phyloP scores from a whole-genome alignment of 2,113 vertebrate genomes.

The Cichladusa arquata region DNA sequence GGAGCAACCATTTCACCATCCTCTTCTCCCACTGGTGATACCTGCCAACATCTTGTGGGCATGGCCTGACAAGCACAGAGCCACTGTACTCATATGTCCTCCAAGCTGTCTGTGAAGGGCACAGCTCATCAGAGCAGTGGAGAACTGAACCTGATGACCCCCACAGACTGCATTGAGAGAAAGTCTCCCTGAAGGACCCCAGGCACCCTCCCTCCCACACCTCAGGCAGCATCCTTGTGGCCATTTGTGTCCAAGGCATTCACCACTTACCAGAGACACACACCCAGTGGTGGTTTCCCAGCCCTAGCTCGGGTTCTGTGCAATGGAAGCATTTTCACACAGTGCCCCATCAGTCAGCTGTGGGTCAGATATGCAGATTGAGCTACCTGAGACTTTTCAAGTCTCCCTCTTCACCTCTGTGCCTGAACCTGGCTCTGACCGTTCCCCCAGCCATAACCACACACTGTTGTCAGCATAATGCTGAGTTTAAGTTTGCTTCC shows the following conservation, averaged over 20 bases:
- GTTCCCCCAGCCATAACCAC: neutral
- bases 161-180: neutral
- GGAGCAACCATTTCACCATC: neutral
- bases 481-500: neutral
- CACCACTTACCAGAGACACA: rapidly evolving
- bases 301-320: neutral
- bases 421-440: neutral
- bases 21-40: neutral
- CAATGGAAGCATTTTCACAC: neutral
- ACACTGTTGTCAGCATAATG: neutral
- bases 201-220: neutral
- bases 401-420: neutral
- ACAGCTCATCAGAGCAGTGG: neutral
- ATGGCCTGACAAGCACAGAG: neutral
- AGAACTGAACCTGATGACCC: neutral
- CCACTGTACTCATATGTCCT: neutral
- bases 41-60: neutral
- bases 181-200: neutral
- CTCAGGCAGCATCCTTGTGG: neutral
- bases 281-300: neutral
- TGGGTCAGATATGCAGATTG: neutral
- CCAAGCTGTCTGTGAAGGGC: neutral
- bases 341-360: neutral
- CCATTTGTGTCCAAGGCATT: neutral
- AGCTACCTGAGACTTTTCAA: neutral